These are phyloP conservation scores for Pteropus alecto DNA, from an alignment of 2,113 vertebrate genomes.

Conservation along the genomic window DNA sequence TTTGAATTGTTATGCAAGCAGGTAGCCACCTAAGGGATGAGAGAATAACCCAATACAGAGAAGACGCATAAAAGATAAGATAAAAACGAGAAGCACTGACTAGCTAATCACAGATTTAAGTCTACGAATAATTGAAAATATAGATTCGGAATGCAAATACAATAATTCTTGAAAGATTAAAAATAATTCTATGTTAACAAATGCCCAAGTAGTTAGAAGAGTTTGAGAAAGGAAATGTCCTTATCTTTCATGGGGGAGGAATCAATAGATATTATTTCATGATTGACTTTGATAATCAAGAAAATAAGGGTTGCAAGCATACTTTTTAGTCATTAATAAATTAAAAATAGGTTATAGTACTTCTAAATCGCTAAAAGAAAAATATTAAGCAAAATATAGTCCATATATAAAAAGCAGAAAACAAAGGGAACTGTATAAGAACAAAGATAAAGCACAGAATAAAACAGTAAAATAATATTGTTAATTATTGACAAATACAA, in stretches of 20 bases:
- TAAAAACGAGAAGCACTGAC: background rate
- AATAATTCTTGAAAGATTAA: background rate
- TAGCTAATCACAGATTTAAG: background rate
- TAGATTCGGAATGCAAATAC: background rate
- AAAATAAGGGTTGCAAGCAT: background rate
- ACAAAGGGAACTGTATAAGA: background rate
- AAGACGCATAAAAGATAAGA: background rate
- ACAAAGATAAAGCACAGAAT: background rate
- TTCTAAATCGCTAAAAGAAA: background rate
- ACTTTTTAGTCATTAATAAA: background rate
- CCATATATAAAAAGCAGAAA: background rate
- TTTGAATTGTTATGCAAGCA: background rate
- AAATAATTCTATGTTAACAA: background rate
- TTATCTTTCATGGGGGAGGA: background rate
- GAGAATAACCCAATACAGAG: background rate
- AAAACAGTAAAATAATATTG: background rate
- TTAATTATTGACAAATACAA: background rate
- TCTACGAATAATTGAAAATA: background rate
- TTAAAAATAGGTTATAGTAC: background rate
- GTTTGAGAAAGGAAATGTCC: background rate
- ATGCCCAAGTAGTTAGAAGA: background rate
- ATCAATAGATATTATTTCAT: background rate
- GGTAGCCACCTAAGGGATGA: background rate
- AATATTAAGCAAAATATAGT: background rate
- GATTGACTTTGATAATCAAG: background rate